These are phyloP conservation scores for Periplaneta americana DNA, from an alignment of 1,140 invertebrate genomes.

Conservation along the genomic window DNA sequence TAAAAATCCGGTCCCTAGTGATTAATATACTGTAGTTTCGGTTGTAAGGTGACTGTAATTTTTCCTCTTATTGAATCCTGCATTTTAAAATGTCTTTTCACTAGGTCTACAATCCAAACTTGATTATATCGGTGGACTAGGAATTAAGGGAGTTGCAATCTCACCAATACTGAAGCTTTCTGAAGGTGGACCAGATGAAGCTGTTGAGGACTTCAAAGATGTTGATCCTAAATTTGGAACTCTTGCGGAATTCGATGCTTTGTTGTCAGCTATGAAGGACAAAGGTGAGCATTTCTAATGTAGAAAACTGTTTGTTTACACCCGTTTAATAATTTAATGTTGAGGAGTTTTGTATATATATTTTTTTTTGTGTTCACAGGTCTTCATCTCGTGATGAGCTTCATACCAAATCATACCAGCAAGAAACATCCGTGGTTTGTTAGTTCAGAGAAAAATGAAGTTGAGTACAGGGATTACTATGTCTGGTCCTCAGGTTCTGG, in stretches of 20 bases:
- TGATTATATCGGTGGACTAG: conserved; percentile 40
- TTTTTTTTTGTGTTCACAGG: conserved; percentile 29
- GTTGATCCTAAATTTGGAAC: conserved; percentile 43
- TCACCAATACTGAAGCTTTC: conserved; percentile 42
- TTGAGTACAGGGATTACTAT: conserved; percentile 43
- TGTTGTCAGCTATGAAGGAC: conserved; percentile 26
- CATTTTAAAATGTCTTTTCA: too few species aligned
- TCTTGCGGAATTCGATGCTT: conserved; percentile 38
- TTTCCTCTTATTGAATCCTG: too few species aligned
- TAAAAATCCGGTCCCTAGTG: too few species aligned
- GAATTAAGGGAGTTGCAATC: conserved; percentile 48
- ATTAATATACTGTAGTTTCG: too few species aligned
- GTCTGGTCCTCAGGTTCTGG: conserved; percentile 38
- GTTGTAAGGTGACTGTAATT: too few species aligned
- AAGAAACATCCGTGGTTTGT: conserved; percentile 46
- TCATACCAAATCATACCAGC: conserved; percentile 50
- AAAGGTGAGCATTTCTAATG: conserved; percentile 14
- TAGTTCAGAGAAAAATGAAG: conserved; percentile 33
- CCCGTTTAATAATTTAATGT: background rate
- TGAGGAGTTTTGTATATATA: background rate
- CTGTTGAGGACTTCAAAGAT: conserved; percentile 40
- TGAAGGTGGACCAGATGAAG: conserved; percentile 29
- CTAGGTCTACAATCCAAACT: conserved; percentile 38
- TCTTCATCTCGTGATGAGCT: conserved; percentile 46
- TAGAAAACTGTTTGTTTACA: background rate